Base-by-base conservation (phyloP, 2,888 invertebrate species). In the Agrotis puta region DNA sequence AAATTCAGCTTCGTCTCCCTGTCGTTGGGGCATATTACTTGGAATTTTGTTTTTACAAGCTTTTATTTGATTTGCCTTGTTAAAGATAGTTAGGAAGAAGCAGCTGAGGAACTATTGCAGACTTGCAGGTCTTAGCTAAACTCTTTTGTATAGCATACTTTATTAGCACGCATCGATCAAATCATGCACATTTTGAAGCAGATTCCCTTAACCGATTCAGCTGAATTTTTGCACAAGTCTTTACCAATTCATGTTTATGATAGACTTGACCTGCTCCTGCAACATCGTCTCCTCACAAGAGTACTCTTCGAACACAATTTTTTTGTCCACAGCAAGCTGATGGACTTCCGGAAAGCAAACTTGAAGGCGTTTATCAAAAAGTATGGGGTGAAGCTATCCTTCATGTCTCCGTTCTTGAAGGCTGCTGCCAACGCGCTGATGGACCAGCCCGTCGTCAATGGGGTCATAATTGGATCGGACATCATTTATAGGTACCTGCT, bases 361-460 rank as follows among this genome's bases (percentile, higher is more conserved):
- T 97, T 99, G 88, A 98, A 99, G 13, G 96, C 97, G 24, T 99
- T 99, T 94, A 95, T 96, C 80, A 99, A 99, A 96, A 99, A 99
- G 91, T 99, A 98, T 91, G 98, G 98, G 58, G 96, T 99, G 74
- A 99, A 99, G 93, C 94, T 99, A 73, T 99, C 99, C 13, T 99
- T 99, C 92, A 99, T 99, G 99, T 99, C 99, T 0, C 98, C 99
- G 24, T 99, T 99, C 94, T 97, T 99, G 70, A 99, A 98, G 92
- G 99, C 99, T 0, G 97, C 98, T n/a, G 98, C 99, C 3, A 99
- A 98, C 92, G 99, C 99, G n/a, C 96, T 99, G 48, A 97, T 98
- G 89, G 99, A 99, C 91, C 99, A 99, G 91, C 99, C 99, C 0
- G 98, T 99, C n/a, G 98, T 99, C 54, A 99, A 99, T 95, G 99